A percentile compares a stretch with the other conserved stretches of the same genome.
Evolutionary conservation across 2,113 vertebrate species (phyloP).

Genomic region (Naja naja): DNA sequence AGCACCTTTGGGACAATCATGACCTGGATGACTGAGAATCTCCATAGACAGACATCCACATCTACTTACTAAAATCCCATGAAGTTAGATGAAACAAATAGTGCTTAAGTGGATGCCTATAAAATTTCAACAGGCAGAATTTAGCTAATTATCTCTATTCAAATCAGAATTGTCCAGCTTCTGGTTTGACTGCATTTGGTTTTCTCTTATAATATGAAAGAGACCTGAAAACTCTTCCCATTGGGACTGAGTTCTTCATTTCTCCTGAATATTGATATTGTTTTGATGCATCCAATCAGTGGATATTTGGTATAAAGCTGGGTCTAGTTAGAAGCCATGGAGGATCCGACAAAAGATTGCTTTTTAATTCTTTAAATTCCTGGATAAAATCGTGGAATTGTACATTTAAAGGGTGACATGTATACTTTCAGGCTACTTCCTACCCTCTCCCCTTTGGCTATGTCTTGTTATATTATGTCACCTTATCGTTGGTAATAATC

Average conservation of each 20-base stretch:
- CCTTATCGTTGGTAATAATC: conserved; percentile 16
- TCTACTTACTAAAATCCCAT: not conserved
- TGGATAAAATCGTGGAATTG: not conserved
- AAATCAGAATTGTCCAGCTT: not conserved
- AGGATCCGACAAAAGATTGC: not conserved
- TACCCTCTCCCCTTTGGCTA: not conserved
- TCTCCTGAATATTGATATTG: not conserved
- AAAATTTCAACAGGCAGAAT: not conserved
- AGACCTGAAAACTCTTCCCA: not conserved
- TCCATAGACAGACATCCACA: not conserved
- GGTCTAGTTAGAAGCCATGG: not conserved
- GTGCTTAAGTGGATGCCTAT: not conserved
- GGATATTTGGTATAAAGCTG: not conserved
- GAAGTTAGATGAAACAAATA: not conserved
- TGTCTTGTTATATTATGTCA: not conserved
- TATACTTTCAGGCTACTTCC: not conserved
- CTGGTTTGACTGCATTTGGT: not conserved
- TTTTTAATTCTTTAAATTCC: not conserved
- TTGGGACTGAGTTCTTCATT: not conserved
- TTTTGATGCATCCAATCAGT: not conserved
- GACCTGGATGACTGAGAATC: not conserved
- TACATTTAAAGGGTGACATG: conserved; percentile 49
- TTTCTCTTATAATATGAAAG: not conserved
- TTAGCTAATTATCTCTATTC: not conserved
- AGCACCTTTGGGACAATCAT: not conserved